A percentile compares a stretch with the other conserved stretches of the same genome.
Evolutionary conservation across 2,113 vertebrate genomes (phyloP).

Genomic region (Chaetodon auriga): DNA sequence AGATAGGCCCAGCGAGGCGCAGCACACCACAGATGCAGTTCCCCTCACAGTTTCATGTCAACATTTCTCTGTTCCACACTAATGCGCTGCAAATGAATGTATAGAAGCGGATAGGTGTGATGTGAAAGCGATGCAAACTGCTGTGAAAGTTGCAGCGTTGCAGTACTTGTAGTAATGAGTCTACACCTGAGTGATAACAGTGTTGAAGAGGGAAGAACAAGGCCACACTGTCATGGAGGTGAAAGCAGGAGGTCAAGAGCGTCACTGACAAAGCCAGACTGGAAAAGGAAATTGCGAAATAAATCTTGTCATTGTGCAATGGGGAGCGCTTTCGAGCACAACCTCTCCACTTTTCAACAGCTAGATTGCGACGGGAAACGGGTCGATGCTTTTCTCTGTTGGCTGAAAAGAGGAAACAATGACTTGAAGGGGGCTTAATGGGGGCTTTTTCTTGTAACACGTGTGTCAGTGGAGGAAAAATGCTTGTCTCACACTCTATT

Average conservation of each 20-base stretch:
- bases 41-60: background rate
- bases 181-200: background rate
- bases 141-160: background rate
- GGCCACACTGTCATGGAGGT: background rate
- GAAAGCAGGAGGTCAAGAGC: background rate
- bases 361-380: background rate
- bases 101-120: accelerated
- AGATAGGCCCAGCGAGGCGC: accelerated
- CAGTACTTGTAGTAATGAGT: background rate
- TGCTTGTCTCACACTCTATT: conserved; percentile 7
- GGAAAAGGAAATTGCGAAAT: conserved; percentile 25
- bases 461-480: conserved; percentile 33
- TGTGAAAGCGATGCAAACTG: background rate
- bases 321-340: background rate
- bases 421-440: background rate
- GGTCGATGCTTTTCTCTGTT: conserved; percentile 24
- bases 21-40: background rate
- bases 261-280: background rate
- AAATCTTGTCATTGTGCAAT: conserved; percentile 13
- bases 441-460: conserved; percentile 13
- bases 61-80: accelerated
- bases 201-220: background rate
- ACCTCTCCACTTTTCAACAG: background rate
- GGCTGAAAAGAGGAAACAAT: background rate
- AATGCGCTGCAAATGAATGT: accelerated